Percentiles rank a stretch among this genome's conserved stretches.
These are phyloP conservation scores for Brachionus sp. DNA, from an alignment of 1,140 invertebrate species.

Conservation along the genomic window DNA sequence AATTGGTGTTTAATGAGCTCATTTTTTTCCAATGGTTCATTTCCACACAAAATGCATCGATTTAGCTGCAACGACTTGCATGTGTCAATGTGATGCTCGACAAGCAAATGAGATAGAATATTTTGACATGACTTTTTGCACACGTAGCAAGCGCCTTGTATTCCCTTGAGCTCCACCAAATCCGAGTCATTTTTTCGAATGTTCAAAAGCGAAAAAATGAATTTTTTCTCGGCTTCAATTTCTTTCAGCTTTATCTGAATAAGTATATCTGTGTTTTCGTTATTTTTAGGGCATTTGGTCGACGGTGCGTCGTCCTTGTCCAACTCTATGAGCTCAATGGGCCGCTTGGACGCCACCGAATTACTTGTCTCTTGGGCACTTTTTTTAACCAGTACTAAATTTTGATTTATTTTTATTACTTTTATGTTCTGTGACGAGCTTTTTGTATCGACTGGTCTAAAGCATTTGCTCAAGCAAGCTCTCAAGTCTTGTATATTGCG, in stretches of 20 bases:
- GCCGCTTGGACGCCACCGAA: not conserved
- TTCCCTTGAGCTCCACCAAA: not conserved
- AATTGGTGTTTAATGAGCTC: not conserved
- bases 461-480: not conserved
- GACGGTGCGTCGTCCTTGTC: not conserved
- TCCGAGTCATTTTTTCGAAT: not conserved
- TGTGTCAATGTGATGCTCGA: not conserved
- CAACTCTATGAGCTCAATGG: not conserved
- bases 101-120: not conserved
- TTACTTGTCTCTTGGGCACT: not conserved
- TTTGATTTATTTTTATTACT: slow-evolving; percentile 23
- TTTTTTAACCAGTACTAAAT: not conserved
- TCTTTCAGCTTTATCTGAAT: not conserved
- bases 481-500: not conserved
- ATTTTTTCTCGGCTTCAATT: slow-evolving; percentile 7
- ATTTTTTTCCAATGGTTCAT: not conserved
- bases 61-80: not conserved
- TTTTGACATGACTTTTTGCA: not conserved
- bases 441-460: not conserved
- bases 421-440: not conserved
- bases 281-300: not conserved
- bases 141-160: not conserved
- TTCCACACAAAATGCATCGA: not conserved
- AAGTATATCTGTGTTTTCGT: not conserved
- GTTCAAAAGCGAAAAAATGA: not conserved